A percentile compares a stretch with the other conserved stretches of the same genome.
These are phyloP conservation scores for Hydropsyche tenuis DNA, from an alignment of 1,140 invertebrate genomes.

Conservation along the genomic window DNA sequence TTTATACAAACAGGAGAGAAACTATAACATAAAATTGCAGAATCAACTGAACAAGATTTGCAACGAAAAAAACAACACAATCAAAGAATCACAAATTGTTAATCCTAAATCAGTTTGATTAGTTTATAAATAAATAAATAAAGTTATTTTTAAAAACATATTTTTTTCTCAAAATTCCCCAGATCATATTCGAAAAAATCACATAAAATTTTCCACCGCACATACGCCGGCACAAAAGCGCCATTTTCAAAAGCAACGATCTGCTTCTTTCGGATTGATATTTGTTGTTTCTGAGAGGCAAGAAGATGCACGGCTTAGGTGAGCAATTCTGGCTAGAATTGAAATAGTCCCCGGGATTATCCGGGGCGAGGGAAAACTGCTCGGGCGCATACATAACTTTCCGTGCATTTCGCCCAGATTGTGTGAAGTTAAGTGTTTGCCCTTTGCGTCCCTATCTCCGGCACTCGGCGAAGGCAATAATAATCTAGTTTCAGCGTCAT, in stretches of 20 bases:
- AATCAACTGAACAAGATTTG: too few relatives aligned
- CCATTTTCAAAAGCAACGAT: too few relatives aligned
- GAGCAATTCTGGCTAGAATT: constrained; percentile 28
- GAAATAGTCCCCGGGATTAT: constrained; percentile 35
- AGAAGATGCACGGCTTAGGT: constrained; percentile 20
- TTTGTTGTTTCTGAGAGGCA: too few relatives aligned
- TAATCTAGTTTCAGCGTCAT: constrained; percentile 51
- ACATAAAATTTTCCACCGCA: background rate
- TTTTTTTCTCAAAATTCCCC: too few relatives aligned
- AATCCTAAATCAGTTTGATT: too few relatives aligned
- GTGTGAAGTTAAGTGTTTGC: constrained; percentile 38
- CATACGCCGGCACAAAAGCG: background rate
- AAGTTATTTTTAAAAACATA: too few relatives aligned
- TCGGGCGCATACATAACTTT: constrained; percentile 30
- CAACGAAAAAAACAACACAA: too few relatives aligned
- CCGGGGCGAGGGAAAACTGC: constrained; percentile 5
- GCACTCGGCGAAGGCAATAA: constrained; percentile 36
- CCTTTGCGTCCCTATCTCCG: constrained; percentile 8
- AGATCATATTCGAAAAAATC: background rate
- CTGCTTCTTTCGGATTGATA: too few relatives aligned
- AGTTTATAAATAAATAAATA: too few relatives aligned
- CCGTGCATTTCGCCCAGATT: constrained; percentile 32
- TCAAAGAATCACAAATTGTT: too few relatives aligned
- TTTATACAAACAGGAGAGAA: too few relatives aligned
- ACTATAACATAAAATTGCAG: too few relatives aligned